Base-by-base conservation (phyloP, 2,797 vertebrate species). In the Anolis apletophallus region DNA sequence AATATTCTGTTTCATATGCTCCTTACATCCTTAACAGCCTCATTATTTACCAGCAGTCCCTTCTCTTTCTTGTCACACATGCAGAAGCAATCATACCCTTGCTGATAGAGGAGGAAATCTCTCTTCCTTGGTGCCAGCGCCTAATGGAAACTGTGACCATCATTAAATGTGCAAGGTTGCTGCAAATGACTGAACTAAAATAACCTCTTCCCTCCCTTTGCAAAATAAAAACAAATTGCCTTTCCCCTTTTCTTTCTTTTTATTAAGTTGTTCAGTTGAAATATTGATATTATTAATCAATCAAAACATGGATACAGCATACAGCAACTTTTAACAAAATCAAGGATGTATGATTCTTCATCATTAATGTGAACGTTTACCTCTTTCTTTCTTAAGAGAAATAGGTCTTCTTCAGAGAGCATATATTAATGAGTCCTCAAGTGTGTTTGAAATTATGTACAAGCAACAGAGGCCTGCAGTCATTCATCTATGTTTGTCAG, bases 1-100 rank as follows among this genome's bases (percentile, higher is more conserved):
- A 97, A 97, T 97, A 97, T 97, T 97, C 96, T 93, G 91, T 95
- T 96, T 97, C 93, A 95, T 94, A 94, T 93, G 91, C 94, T 91
- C 91, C 90, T 92, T 95, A 88, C 94, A 95, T 89, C 94, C 91
- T 88, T 90, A 89, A 80, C 90, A 52, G 86, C 88, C 95, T 96
- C 93, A 95, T 95, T 97, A 95, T 96, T 95, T 95, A 96, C 92
- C 84, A 90, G 83, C 72, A 91, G 77, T 19, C 86, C 90, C 90
- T 91, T 85, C 71, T 87, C 83, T 79, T 89, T 89, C 89, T 94
- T 61, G 1, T 86, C 57, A 6, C 5, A 1, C 64, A 80, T 86
- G 80, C 67, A 89, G 23, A 79, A 14, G 54, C 88, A 74, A 82
- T 83, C 76, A 88, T 87, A 87, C 52, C 73, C 73, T 91, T 85